Percentiles rank a stretch among this genome's conserved stretches.
These are phyloP conservation scores for Pionites leucogaster DNA, from an alignment of 2,113 vertebrate genomes.

Conservation along the genomic window DNA sequence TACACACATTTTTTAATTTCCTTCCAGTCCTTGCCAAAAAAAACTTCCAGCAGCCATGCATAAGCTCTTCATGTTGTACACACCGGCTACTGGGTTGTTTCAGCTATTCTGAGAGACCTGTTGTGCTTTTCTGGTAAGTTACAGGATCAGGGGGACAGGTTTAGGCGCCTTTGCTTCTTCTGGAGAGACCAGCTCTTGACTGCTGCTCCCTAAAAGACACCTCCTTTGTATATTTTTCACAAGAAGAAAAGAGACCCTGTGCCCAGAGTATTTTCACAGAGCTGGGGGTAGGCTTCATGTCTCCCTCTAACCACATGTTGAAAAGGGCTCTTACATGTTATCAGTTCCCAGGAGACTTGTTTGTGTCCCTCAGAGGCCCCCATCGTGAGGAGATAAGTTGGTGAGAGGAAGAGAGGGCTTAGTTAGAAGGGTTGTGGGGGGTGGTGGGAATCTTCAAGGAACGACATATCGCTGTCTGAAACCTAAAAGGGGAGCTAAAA, in stretches of 20 bases:
- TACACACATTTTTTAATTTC: background rate
- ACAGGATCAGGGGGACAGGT: background rate
- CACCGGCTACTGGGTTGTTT: background rate
- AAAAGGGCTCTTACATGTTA: background rate
- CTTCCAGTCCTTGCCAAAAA: background rate
- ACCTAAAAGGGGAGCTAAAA: background rate
- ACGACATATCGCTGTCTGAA: background rate
- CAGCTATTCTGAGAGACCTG: background rate
- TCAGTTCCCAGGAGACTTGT: conserved; percentile 25
- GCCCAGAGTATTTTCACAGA: background rate
- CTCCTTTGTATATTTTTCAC: background rate
- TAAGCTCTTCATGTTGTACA: background rate
- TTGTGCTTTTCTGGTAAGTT: background rate
- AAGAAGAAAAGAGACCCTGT: background rate
- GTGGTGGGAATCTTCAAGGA: background rate
- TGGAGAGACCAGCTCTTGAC: background rate
- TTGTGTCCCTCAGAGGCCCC: conserved; percentile 6
- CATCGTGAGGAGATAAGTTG: background rate
- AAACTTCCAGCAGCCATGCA: background rate
- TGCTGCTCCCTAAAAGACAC: background rate
- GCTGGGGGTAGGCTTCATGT: background rate
- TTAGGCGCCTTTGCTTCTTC: background rate
- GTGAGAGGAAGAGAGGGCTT: background rate
- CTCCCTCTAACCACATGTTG: background rate
- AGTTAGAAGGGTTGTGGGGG: background rate